These are phyloP conservation scores for Champsocephalus esox DNA, from an alignment of 2,797 vertebrate species.

Conservation along the genomic window DNA sequence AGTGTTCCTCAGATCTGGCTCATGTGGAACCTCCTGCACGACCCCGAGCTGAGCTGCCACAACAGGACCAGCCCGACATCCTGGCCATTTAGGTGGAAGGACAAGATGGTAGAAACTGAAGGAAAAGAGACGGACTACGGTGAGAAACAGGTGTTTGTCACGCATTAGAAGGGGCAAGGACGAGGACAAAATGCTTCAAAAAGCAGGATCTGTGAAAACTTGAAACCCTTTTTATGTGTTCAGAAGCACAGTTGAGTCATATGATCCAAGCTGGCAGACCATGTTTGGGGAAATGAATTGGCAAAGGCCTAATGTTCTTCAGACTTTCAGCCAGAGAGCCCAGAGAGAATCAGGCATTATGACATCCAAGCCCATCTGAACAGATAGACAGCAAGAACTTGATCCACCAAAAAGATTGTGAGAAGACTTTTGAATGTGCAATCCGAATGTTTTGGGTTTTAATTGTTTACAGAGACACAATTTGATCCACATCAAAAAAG, in stretches of 20 bases:
- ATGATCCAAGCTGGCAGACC: slow-evolving; percentile 38
- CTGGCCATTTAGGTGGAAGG: slow-evolving; percentile 89
- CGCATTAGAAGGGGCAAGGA: slow-evolving; percentile 59
- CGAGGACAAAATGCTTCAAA: background rate
- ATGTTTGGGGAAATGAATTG: slow-evolving; percentile 56
- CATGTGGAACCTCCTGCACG: slow-evolving; percentile 97
- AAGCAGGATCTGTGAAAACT: slow-evolving; percentile 9
- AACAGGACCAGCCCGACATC: slow-evolving; percentile 73
- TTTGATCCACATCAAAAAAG: background rate
- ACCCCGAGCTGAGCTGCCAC: slow-evolving; percentile 86
- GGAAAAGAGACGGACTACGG: slow-evolving; percentile 70
- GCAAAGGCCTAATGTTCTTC: slow-evolving; percentile 26
- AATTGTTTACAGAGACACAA: slow-evolving; percentile 16
- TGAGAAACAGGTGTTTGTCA: slow-evolving; percentile 75
- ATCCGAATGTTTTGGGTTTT: slow-evolving; percentile 28
- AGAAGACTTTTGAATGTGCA: slow-evolving; percentile 28
- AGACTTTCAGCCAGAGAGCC: slow-evolving; percentile 24
- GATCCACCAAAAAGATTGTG: background rate
- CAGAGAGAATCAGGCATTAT: slow-evolving; percentile 14
- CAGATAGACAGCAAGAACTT: background rate
- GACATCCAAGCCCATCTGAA: slow-evolving; percentile 16
- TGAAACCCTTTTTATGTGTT: slow-evolving; percentile 18
- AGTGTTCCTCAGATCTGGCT: slow-evolving; percentile 97
- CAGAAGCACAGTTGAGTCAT: slow-evolving; percentile 37
- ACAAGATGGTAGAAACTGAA: background rate